Evolutionary conservation across 2,113 vertebrate genomes (phyloP), one percentile per base, ranked within the genome.

Genomic region (Plectropomus leopardus): DNA sequence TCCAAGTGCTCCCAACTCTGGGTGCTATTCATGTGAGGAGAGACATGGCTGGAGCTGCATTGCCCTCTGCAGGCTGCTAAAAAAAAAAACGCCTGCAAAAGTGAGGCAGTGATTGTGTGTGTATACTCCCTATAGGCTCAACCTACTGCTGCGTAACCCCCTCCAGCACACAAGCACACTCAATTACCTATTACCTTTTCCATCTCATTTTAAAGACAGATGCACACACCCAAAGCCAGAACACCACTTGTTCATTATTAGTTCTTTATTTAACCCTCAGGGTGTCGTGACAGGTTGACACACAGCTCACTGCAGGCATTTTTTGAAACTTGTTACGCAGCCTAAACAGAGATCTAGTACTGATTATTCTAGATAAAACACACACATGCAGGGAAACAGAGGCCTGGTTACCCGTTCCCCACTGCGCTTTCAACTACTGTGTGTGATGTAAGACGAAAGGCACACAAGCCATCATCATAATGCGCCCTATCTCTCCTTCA

Each of bases 51-150:
- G 74, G 74, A 36, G 72, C 84, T 76, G 72, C 82, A 86, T 2
- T 92, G 92, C 89, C 91, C 84, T 72, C 92, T 92, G 72, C 80
- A 76, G 92, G 86, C 47, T 4, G 1, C n/a, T n/a, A n/a, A n/a
- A n/a, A n/a, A 1, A 13, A 4, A 2, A 21, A 19, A 26, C 0
- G 7, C 28, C 26, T 74, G 61, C 76, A 74, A 28, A 17, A 28
- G 4, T 1, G 36, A 40, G 36, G 57, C 47, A 75, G 50, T 30
- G 47, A 54, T 48, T 70, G 21, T 34, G 16, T 34, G 16, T 57
- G 59, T 47, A 4, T 16, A 5, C 51, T 53, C 63, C 76, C 80
- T 9, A 26, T 5, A 32, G 73, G 45, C 61, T 72, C 53, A 32
- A n/a, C 28, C 51, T 55, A 55, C 68, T 80, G 76, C 78, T 72